Base-by-base conservation (phyloP, 1,140 invertebrate genomes). In the Agrilus planipennis region DNA sequence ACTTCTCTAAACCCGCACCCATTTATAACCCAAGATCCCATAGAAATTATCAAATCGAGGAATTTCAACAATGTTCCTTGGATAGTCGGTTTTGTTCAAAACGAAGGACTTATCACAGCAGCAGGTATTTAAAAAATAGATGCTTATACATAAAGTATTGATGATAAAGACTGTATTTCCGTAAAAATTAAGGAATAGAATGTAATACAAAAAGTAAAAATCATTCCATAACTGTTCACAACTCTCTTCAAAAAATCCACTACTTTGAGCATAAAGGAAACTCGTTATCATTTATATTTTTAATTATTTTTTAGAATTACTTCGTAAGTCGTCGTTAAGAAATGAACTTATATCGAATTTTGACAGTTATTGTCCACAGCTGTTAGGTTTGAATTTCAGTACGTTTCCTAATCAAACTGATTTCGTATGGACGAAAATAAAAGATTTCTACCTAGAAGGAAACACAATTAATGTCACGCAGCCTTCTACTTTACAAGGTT, bases 51-150 rank as follows among this genome's bases (percentile, higher is more conserved):
- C 19, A 3, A 19, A 31, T 20, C 4, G 11, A 17, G 27, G 14
- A 12, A 23, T 11, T 31, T 40, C 11, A 18, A 14, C 21, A 59
- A 69, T 16, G 67, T 83, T 10, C 79, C 77, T 0, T 75, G 76
- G 67, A 71, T 84, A 47, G 71, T 73, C 14, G 80, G 81, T 3
- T 50, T 76, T 0, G 79, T 67, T 18, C 69, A 70, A 1, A 63
- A 77, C 10, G 80, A 83, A 61, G 80, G 79, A 4, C 63, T 75
- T 14, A 53, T 82, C 14, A 72, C 68, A 57, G 72, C 70, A 18
- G 64, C 75, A 17, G 68, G 76, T 77, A 39, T 10, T 19, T 17
- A 19, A 25, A 11, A 3, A 28, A 17, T n/a, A n/a, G n/a, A n/a
- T n/a, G n/a, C n/a, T n/a, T n/a, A n/a, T n/a, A n/a, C n/a, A n/a